phyloP scores from a whole-genome alignment of 2,888 invertebrate genomes.

The Ichneumoninae sp. region DNA sequence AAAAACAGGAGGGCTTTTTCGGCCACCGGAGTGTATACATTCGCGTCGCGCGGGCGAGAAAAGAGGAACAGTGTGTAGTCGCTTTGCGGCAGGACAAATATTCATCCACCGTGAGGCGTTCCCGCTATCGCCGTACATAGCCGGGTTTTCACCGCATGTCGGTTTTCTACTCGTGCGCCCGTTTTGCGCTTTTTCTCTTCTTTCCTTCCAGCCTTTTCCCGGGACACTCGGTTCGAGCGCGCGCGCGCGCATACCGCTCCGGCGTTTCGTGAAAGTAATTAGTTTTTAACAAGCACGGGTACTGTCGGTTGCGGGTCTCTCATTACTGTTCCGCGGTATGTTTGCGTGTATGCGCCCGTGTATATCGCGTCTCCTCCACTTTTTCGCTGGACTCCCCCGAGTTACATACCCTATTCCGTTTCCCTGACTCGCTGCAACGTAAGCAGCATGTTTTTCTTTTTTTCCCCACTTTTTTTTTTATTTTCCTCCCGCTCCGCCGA shows the following conservation, averaged over 20 bases:
- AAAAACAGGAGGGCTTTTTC: conserved; percentile 3
- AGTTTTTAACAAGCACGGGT: conserved; percentile 75
- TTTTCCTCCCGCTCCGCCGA: not conserved
- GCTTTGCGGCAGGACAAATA: conserved; percentile 14
- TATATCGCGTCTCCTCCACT: conserved; percentile 34
- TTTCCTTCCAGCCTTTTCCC: conserved; percentile 49
- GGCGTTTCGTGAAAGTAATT: conserved; percentile 72
- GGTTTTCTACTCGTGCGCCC: conserved; percentile 9
- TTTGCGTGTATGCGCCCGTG: conserved; percentile 7
- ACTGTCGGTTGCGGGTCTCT: conserved; percentile 58
- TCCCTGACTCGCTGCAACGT: conserved; percentile 1
- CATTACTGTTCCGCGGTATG: conserved; percentile 61
- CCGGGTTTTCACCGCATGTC: conserved; percentile 10
- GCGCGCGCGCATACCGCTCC: not conserved
- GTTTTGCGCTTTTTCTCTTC: conserved; percentile 25
- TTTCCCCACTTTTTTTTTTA: not conserved
- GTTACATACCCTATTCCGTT: conserved; percentile 14
- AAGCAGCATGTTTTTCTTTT: conserved; percentile 36
- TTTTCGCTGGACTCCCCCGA: conserved; percentile 23
- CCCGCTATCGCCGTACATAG: not conserved
- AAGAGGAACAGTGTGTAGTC: not conserved
- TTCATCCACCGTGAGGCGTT: conserved; percentile 2
- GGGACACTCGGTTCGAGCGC: conserved; percentile 16
- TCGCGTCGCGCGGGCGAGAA: not conserved
- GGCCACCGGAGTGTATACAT: not conserved